Base-by-base conservation (phyloP, 2,888 invertebrate genomes). In the Liopterus haemorrhoidalis region DNA sequence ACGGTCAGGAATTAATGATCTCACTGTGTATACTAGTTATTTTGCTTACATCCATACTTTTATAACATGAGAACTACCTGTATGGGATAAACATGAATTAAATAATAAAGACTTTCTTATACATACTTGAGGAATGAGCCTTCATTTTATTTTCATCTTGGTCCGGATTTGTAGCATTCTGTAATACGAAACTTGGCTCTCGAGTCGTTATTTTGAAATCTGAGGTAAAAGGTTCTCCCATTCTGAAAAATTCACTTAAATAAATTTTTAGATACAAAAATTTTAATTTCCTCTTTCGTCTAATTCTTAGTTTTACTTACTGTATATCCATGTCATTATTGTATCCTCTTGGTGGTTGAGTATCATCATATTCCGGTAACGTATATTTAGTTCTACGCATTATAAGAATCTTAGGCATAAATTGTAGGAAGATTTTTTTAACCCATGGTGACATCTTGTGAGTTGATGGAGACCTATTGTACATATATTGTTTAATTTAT, bases 361-460 rank as follows among this genome's bases (percentile, higher is more conserved):
- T 78, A 54, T 87, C 86, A 57, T 88, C 88, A 57, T 88, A 89
- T 61, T 89, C 88, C 0, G 86, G 85, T 21, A 88, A 70, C 0
- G 86, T 81, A 63, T 90, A 91, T 52, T 87, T 86, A 9, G 93
- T 92, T 52, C 93, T 75, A 41, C 90, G 75, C 88, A 95, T 93
- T 76, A 92, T 85, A 59, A 95, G 74, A 18, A 92, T 68, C 55
- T 87, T 82, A 1, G 95, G 95, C 85, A 95, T 88, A 62, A 89
- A 81, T 62, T 91, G 84, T n/a, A 95, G 75, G 68, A 95, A 94
- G 49, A 94, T 72, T 60, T 83, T 82, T 59, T 85, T 82, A 60
- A 93, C 85, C 79, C 88, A 82, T 0, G 89, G 86, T 1, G 93
- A 87, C 91, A 95, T 92, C 57, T 87, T 88, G 67, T 93, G 91